Conservation (phyloP, 2,888 invertebrate genomes). For the Molanna angustata region DNA sequence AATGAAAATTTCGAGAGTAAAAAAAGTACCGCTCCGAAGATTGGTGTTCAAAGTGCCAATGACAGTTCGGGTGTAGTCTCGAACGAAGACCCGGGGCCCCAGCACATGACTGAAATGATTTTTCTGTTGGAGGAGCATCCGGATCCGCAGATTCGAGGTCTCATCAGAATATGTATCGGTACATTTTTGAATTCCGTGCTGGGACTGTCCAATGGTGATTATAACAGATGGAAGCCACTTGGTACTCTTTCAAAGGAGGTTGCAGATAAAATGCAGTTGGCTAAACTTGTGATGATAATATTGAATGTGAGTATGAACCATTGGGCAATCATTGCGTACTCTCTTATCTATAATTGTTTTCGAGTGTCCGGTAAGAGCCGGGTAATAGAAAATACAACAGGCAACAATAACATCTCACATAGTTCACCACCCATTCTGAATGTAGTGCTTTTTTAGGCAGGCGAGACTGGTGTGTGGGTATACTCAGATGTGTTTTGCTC, state of each 20-base stretch:
- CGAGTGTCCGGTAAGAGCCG: too few species aligned
- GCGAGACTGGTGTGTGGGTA: too few species aligned
- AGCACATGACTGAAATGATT: conserved; percentile 69
- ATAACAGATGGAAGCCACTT: conserved; percentile 50
- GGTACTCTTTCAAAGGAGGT: conserved; percentile 44
- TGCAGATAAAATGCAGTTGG: conserved; percentile 44
- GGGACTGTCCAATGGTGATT: conserved; percentile 55
- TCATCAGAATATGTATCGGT: conserved; percentile 65
- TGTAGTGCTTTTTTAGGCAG: too few species aligned
- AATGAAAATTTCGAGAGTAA: conserved; percentile 15
- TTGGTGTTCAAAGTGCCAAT: conserved; percentile 26
- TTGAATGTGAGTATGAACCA: too few species aligned
- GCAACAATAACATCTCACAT: too few species aligned
- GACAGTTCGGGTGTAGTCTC: background rate
- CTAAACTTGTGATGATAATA: conserved; percentile 53
- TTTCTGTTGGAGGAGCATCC: conserved; percentile 63
- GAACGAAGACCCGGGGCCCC: conserved; percentile 44
- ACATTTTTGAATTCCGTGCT: conserved; percentile 63
- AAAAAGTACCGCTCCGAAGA: conserved; percentile 24
- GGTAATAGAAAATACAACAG: too few species aligned
- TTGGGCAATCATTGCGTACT: too few species aligned
- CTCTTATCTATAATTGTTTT: too few species aligned
- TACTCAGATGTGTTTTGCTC: too few species aligned
- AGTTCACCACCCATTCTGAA: too few species aligned
- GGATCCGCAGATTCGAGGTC: conserved; percentile 81